These are phyloP conservation scores for Arvicanthis niloticus DNA, from an alignment of 2,113 vertebrate species.

Conservation along the genomic window DNA sequence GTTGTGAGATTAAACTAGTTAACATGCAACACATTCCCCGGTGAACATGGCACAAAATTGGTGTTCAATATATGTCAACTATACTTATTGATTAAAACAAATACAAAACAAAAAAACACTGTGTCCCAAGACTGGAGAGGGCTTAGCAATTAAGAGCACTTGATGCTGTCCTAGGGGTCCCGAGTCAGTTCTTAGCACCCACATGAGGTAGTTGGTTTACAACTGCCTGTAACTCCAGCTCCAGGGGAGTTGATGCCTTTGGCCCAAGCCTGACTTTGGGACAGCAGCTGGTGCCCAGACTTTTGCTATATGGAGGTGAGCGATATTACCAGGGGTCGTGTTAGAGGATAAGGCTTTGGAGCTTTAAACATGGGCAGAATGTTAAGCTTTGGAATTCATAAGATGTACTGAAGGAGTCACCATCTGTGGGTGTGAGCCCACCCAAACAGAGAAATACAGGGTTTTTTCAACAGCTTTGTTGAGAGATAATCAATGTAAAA, in stretches of 20 bases:
- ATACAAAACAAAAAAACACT: neutral
- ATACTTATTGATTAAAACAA: neutral
- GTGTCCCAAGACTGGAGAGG: neutral
- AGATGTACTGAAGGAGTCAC: neutral
- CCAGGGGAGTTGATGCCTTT: neutral
- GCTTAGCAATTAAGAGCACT: neutral
- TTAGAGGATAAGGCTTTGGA: neutral
- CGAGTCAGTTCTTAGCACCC: neutral
- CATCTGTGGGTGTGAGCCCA: neutral
- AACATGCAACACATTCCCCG: neutral
- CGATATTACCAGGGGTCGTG: neutral
- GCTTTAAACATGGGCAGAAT: neutral
- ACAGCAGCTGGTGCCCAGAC: neutral
- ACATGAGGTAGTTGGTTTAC: neutral
- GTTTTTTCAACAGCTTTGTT: conserved; percentile 21
- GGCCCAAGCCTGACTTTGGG: neutral
- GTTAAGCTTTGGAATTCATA: neutral
- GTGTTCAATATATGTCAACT: neutral
- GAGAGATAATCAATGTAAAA: neutral
- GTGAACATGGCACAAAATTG: neutral
- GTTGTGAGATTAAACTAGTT: conserved; percentile 10
- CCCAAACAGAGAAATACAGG: conserved; percentile 19
- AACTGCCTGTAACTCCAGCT: neutral
- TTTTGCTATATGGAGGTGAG: neutral
- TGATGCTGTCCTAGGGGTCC: neutral